Conservation (phyloP, 2,888 invertebrate genomes). For the Ametastegia equiseti region DNA sequence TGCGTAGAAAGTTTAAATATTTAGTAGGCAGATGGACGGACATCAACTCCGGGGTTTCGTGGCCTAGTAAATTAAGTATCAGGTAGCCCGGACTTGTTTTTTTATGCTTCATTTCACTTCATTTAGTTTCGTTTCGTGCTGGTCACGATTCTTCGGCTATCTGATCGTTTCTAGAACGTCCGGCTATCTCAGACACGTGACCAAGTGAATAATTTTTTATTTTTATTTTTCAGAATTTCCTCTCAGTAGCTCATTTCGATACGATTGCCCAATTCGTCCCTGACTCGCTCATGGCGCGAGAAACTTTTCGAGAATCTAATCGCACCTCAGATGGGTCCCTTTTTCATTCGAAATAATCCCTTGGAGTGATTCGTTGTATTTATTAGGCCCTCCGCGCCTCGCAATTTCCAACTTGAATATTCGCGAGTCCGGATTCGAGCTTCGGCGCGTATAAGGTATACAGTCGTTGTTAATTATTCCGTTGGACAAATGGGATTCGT, state of each 20-base stretch:
- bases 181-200: neutral
- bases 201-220: too few species aligned
- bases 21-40: slow-evolving; percentile 31
- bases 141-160: slow-evolving; percentile 12
- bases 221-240: neutral
- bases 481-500: slow-evolving; percentile 1
- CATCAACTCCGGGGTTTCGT: slow-evolving; percentile 9
- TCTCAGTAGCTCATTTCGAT: neutral
- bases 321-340: too few species aligned
- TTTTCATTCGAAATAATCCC: too few species aligned
- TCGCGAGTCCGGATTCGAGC: neutral
- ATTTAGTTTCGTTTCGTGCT: neutral
- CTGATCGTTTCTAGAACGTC: slow-evolving; percentile 13
- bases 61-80: slow-evolving; percentile 35
- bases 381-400: neutral
- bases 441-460: neutral
- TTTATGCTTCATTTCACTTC: too few species aligned
- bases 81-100: slow-evolving; percentile 1
- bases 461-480: slow-evolving; percentile 31
- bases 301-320: too few species aligned
- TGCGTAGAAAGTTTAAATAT: slow-evolving; percentile 31
- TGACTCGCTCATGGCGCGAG: too few species aligned
- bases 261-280: neutral
- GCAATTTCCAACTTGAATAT: neutral
- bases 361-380: too few species aligned